Conservation (phyloP, 2,797 vertebrate genomes). For the Cirrhinus mrigala region DNA sequence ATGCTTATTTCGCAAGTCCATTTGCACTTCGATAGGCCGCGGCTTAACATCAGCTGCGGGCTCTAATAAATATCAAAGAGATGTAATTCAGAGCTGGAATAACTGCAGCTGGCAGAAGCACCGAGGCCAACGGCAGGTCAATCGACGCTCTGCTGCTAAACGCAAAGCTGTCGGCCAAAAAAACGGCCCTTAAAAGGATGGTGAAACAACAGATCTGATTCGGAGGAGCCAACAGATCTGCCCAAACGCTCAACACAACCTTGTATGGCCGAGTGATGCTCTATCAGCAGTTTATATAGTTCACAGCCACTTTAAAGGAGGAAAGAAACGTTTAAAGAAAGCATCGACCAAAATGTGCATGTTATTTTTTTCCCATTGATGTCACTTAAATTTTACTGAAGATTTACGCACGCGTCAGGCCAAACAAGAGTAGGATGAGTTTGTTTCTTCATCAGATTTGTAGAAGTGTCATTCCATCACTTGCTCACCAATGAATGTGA, state of each 20-base stretch:
- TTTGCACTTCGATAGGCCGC: constrained; percentile 77
- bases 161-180: constrained; percentile 13
- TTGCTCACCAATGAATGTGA: neutral
- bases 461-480: neutral
- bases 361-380: neutral
- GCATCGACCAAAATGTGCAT: neutral
- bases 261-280: neutral
- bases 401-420: too few species aligned
- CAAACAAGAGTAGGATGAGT: too few species aligned
- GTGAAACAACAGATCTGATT: neutral
- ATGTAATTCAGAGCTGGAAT: constrained; percentile 62
- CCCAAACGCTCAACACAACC: neutral
- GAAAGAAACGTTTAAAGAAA: neutral
- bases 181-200: neutral
- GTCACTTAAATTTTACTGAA: too few species aligned
- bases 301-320: neutral
- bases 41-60: constrained; percentile 65
- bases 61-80: constrained; percentile 79
- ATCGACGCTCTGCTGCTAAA: constrained; percentile 2
- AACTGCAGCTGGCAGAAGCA: constrained; percentile 59
- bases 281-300: neutral
- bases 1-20: constrained; percentile 77
- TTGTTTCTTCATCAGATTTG: neutral
- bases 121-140: constrained; percentile 42
- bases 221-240: neutral